phyloP scores from a whole-genome alignment of 2,888 invertebrate genomes.

The Himalopsyche kuldschensis region DNA sequence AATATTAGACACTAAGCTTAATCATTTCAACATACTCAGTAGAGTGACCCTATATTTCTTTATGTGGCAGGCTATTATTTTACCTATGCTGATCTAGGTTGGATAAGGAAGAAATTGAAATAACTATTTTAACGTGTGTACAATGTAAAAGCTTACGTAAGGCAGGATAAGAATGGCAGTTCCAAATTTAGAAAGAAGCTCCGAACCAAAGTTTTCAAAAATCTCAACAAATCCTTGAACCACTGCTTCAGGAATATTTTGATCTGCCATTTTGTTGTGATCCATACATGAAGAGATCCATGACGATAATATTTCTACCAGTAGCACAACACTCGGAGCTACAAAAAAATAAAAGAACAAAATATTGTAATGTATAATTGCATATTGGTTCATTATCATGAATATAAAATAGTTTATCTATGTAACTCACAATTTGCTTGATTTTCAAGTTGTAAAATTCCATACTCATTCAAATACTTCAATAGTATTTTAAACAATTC shows the following conservation, averaged over 20 bases:
- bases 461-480: slow-evolving; percentile 51
- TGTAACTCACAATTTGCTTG: background rate
- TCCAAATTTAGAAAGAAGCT: slow-evolving; percentile 50
- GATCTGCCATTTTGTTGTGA: slow-evolving; percentile 56
- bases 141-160: slow-evolving; percentile 47
- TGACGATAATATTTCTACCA: slow-evolving; percentile 51
- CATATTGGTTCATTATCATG: background rate
- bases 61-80: too few species aligned
- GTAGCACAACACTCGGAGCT: slow-evolving; percentile 52
- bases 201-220: slow-evolving; percentile 48
- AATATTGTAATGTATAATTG: background rate
- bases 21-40: too few species aligned
- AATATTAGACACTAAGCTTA: too few species aligned
- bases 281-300: slow-evolving; percentile 51
- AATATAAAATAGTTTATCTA: background rate
- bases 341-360: slow-evolving; percentile 39
- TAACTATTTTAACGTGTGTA: too few species aligned
- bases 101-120: too few species aligned
- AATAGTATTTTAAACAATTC: slow-evolving; percentile 50
- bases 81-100: too few species aligned
- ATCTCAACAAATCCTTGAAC: slow-evolving; percentile 52
- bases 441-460: slow-evolving; percentile 42
- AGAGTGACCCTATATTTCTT: too few species aligned
- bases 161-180: slow-evolving; percentile 47
- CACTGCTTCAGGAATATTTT: slow-evolving; percentile 51